Conservation (phyloP, 2,888 invertebrate species). For the Drosophila buzzatii region DNA sequence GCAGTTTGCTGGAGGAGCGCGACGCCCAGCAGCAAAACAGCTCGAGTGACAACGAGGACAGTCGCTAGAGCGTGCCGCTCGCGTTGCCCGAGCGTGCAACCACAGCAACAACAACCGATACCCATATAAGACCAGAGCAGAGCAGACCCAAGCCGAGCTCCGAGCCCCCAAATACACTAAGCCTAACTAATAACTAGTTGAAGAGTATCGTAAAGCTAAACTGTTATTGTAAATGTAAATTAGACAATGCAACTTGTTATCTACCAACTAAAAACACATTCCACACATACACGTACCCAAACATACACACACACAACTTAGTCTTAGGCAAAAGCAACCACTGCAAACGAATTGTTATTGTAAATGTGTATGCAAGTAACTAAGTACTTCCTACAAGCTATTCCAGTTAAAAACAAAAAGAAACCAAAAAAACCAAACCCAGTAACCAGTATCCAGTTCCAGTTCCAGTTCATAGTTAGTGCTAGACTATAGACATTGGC, state of each 20-base stretch:
- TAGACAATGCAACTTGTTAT: constrained; percentile 75
- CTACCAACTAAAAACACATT: constrained; percentile 50
- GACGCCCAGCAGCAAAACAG: constrained; percentile 84
- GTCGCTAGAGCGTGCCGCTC: constrained; percentile 69
- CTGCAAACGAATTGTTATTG: constrained; percentile 56
- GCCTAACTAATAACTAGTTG: constrained; percentile 46
- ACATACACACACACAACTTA: constrained; percentile 47
- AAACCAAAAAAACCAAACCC: not conserved
- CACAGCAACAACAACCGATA: constrained; percentile 69
- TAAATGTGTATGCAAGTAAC: constrained; percentile 60
- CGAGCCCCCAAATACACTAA: constrained; percentile 46
- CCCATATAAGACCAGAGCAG: constrained; percentile 24
- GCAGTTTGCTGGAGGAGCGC: constrained; percentile 84
- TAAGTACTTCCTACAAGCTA: constrained; percentile 56
- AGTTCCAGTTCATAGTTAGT: constrained; percentile 50
- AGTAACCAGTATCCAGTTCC: constrained; percentile 23
- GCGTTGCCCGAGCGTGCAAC: constrained; percentile 41
- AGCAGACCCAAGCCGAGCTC: constrained; percentile 24
- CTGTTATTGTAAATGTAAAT: constrained; percentile 77
- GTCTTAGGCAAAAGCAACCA: constrained; percentile 53
- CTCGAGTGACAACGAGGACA: constrained; percentile 84
- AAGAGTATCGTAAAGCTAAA: constrained; percentile 49
- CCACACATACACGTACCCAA: constrained; percentile 35
- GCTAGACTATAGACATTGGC: constrained; percentile 42
- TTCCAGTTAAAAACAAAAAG: constrained; percentile 17